Base-by-base conservation (phyloP, 2,888 invertebrate species). In the Meghimatium bilineatum region DNA sequence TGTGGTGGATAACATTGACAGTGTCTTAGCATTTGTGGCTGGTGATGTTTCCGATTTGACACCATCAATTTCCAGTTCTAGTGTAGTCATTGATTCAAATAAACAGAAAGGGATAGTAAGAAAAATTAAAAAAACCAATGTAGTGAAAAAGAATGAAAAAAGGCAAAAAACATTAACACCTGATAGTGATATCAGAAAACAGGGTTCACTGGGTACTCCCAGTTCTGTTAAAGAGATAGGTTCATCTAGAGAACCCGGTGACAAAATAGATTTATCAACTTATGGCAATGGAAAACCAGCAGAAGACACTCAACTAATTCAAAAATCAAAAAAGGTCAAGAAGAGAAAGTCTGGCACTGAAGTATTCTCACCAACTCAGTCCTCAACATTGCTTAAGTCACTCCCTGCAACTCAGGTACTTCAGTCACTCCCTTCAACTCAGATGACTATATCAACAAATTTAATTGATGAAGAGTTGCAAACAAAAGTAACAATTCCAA, bases 21-120 rank as follows among this genome's bases (percentile, higher is more conserved):
- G 56, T 80, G 80, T 84, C 63, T 32, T 84, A 38, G 80, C 80
- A 49, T 74, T 74, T 66, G 84, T 84, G 32, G 80, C 76, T 20
- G 63, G 74, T 17, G 80, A 80, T 75, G 84, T 67, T 36, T 36
- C 44, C n/a, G 66, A 75, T 26, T 36, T 20, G 10, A 29, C 52
- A 34, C 17, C 66, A 23, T 44, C 63, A n/a, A 20, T 52, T 8
- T 49, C 60, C 23, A 69, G 38, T 26, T 77, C 56, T 63, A 38
- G 14, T 34, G 56, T 71, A 10, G 56, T 1, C 14, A n/a, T 60
- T 29, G 38, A 44, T 38, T 17, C 60, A 23, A 72, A 74, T 44
- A 72, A 72, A 63, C 36, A 72, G 6, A 81, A 74, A 44, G 74
- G 74, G 36, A 56, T 32, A 12, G n/a, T 72, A 23, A 72, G 44